A percentile compares a stretch with the other conserved stretches of the same genome.
Evolutionary conservation across 1,140 invertebrate genomes (phyloP).

Genomic region (Leptopilina boulardi): DNA sequence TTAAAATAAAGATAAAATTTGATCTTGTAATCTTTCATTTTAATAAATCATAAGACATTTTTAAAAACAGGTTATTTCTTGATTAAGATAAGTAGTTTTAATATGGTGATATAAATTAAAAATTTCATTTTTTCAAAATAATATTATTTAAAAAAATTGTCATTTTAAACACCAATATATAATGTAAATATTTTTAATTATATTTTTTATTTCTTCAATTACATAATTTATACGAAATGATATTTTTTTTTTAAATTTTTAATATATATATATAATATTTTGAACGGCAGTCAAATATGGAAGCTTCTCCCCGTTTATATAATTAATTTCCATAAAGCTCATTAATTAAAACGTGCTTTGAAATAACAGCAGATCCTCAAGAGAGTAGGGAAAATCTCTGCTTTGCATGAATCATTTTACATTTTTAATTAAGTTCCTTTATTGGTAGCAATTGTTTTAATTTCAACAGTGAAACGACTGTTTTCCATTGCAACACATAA

Average conservation of each 20-base stretch:
- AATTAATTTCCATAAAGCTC: neutral
- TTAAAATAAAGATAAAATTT: too few species aligned
- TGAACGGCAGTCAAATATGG: neutral
- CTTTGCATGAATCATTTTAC: neutral
- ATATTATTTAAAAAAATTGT: too few species aligned
- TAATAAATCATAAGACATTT: too few species aligned
- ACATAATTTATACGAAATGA: neutral
- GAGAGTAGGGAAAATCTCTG: conserved; percentile 2
- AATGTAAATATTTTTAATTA: too few species aligned
- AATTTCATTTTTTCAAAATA: too few species aligned
- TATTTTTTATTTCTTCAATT: neutral
- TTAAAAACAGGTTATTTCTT: too few species aligned
- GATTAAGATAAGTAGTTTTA: too few species aligned
- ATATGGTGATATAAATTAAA: too few species aligned
- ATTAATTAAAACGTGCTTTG: neutral
- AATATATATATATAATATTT: neutral
- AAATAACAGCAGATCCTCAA: conserved; percentile 8
- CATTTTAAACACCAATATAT: too few species aligned
- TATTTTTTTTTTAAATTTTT: neutral
- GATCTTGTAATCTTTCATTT: too few species aligned
- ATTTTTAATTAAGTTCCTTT: conserved; percentile 13
- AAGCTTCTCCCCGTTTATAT: neutral
- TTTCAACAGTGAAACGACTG: neutral
- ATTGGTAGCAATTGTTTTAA: neutral
- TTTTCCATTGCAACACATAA: neutral